Conservation (phyloP, 2,113 vertebrate species). For the Coptodon rendalli region DNA sequence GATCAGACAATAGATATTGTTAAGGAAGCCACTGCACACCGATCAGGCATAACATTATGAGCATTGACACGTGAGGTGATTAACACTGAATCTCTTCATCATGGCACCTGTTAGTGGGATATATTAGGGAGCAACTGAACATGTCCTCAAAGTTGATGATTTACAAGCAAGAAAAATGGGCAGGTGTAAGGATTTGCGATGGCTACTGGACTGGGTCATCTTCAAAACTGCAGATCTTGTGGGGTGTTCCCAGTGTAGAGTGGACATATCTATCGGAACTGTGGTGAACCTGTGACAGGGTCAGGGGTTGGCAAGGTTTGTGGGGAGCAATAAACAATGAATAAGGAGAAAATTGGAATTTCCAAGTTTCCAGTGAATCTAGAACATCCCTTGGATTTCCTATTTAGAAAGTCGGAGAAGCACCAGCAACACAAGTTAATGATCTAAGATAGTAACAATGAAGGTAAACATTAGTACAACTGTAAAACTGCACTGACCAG, state of each 20-base stretch:
- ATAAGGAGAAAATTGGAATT: not conserved
- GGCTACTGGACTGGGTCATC: no score
- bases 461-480: not conserved
- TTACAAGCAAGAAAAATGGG: no score
- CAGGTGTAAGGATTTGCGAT: no score
- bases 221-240: no score
- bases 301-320: not conserved
- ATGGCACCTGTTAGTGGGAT: no score
- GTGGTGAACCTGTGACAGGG: not conserved
- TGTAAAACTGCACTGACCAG: not conserved
- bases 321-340: not conserved
- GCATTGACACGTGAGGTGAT: no score
- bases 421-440: not conserved
- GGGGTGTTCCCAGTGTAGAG: not conserved
- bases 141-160: no score
- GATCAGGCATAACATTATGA: no score
- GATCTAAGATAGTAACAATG: not conserved
- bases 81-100: no score
- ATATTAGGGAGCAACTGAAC: no score
- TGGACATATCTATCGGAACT: not conserved
- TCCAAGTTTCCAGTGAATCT: not conserved
- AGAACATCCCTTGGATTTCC: not conserved
- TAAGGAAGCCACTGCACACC: not conserved
- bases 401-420: not conserved
- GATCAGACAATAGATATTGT: no score